These are phyloP conservation scores for Malthinus seriepunctatus DNA, from an alignment of 2,888 invertebrate species.

Conservation along the genomic window DNA sequence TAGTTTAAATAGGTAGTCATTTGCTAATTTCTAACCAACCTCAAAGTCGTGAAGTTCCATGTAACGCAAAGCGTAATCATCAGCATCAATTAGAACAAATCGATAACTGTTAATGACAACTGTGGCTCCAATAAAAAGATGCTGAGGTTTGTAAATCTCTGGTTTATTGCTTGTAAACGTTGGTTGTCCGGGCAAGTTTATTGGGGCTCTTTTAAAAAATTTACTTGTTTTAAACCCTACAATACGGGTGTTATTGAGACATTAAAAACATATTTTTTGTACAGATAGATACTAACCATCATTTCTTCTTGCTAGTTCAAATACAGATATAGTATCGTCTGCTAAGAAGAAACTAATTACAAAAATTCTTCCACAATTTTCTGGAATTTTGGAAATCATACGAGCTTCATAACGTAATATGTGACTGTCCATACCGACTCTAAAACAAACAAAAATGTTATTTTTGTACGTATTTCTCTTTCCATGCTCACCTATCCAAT, in stretches of 20 bases:
- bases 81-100: conserved; percentile 79
- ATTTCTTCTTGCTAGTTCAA: conserved; percentile 75
- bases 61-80: conserved; percentile 84
- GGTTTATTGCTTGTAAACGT: conserved; percentile 74
- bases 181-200: conserved; percentile 75
- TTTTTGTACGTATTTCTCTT: neutral
- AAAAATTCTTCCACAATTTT: conserved; percentile 70
- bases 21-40: conserved; percentile 54
- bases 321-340: conserved; percentile 84
- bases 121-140: conserved; percentile 84
- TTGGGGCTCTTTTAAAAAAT: conserved; percentile 69
- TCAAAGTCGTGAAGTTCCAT: conserved; percentile 79
- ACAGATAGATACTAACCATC: conserved; percentile 59
- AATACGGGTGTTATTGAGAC: no score
- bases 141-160: conserved; percentile 72
- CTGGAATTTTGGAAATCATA: conserved; percentile 72
- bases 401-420: conserved; percentile 79
- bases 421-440: conserved; percentile 74
- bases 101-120: conserved; percentile 76
- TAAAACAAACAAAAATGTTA: conserved; percentile 47
- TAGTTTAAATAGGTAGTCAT: neutral
- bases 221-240: conserved; percentile 58
- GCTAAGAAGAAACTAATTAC: conserved; percentile 79
- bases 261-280: neutral
- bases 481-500: conserved; percentile 67